phyloP scores from a whole-genome alignment of 2,797 vertebrate genomes.

The Pampus argenteus region DNA sequence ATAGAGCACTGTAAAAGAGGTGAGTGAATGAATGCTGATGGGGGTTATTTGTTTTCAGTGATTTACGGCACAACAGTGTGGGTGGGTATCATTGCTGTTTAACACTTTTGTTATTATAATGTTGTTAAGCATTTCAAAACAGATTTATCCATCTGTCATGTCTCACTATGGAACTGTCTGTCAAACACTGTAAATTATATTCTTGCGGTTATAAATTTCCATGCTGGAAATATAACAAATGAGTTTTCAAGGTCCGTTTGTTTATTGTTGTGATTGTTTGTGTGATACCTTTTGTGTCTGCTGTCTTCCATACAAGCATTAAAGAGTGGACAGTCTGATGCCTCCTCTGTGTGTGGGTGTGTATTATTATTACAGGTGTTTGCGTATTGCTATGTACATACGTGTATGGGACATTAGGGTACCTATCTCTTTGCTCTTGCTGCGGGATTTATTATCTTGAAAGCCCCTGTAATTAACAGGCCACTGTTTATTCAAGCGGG shows the following conservation, averaged over 20 bases:
- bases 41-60: slow-evolving; percentile 80
- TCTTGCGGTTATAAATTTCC: slow-evolving; percentile 47
- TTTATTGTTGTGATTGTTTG: slow-evolving; percentile 7
- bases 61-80: slow-evolving; percentile 73
- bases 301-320: background rate
- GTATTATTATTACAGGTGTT: slow-evolving; percentile 3
- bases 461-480: slow-evolving; percentile 69
- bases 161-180: slow-evolving; percentile 54
- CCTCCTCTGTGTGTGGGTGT: background rate
- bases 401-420: slow-evolving; percentile 20
- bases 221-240: slow-evolving; percentile 47
- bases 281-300: slow-evolving; percentile 2
- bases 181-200: slow-evolving; percentile 65
- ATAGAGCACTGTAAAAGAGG: slow-evolving; percentile 61
- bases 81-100: slow-evolving; percentile 71
- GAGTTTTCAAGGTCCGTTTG: slow-evolving; percentile 16
- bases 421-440: slow-evolving; percentile 30
- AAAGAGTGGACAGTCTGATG: background rate
- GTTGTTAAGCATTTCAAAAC: slow-evolving; percentile 74
- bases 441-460: slow-evolving; percentile 49
- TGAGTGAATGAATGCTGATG: slow-evolving; percentile 78
- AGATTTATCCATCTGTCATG: slow-evolving; percentile 75
- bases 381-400: slow-evolving; percentile 7
- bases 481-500: slow-evolving; percentile 53
- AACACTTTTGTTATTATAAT: slow-evolving; percentile 78